phyloP scores from a whole-genome alignment of 2,888 invertebrate genomes.

The Anaspis maculata region DNA sequence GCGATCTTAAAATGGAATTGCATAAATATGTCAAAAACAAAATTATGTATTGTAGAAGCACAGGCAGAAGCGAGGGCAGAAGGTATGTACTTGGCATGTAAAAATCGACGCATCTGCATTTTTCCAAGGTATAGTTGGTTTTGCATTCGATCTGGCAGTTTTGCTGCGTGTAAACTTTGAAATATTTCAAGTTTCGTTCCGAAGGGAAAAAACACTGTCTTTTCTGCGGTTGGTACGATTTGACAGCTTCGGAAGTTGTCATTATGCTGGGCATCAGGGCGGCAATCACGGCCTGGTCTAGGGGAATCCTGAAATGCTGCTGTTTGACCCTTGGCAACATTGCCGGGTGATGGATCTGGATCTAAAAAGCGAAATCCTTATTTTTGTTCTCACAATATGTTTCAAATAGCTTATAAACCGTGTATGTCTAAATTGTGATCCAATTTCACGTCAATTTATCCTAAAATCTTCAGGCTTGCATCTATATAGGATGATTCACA shows the following conservation, averaged over 20 bases:
- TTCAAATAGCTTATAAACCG: no score
- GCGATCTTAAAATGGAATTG: no score
- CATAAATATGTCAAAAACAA: no score
- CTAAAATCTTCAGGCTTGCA: no score
- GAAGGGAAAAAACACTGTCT: slow-evolving; percentile 58
- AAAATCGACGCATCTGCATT: slow-evolving; percentile 42
- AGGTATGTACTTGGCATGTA: slow-evolving; percentile 51
- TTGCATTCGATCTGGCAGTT: slow-evolving; percentile 64
- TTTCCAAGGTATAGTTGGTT: slow-evolving; percentile 52
- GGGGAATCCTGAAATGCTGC: slow-evolving; percentile 58
- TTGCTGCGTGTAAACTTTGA: slow-evolving; percentile 58
- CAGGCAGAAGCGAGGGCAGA: neutral
- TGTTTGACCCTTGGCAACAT: slow-evolving; percentile 55
- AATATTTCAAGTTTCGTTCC: slow-evolving; percentile 55
- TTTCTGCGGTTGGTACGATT: slow-evolving; percentile 51
- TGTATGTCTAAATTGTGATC: no score
- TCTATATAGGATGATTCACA: no score
- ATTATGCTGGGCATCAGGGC: slow-evolving; percentile 62
- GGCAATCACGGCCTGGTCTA: slow-evolving; percentile 57
- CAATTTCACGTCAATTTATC: no score
- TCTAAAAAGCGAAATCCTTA: slow-evolving; percentile 7
- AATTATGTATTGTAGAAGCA: neutral
- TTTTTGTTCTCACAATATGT: no score
- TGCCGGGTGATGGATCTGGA: slow-evolving; percentile 9
- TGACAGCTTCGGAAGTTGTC: slow-evolving; percentile 56